Evolutionary conservation across 2,113 vertebrate species (phyloP).

Genomic region (Sciurus niger): DNA sequence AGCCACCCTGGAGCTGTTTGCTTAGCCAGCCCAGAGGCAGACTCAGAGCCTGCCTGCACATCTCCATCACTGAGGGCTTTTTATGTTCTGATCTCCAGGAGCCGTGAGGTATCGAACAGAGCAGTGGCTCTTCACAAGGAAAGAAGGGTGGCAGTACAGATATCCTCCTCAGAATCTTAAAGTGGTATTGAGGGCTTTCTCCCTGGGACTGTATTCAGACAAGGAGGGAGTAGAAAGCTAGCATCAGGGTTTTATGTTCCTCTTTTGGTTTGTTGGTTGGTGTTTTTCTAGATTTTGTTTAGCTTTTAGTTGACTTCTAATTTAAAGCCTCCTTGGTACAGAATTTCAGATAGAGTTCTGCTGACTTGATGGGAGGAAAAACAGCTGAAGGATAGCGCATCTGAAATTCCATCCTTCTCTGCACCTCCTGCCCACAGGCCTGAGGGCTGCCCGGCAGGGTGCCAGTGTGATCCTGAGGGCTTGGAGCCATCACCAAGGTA

Average conservation of each 20-base stretch:
- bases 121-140: background rate
- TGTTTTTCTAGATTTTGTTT: background rate
- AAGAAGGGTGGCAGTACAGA: background rate
- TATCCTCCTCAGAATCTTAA: background rate
- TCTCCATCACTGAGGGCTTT: constrained; percentile 63
- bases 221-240: background rate
- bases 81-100: constrained; percentile 79
- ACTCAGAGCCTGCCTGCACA: constrained; percentile 41
- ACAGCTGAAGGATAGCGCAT: background rate
- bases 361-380: background rate
- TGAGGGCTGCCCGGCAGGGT: background rate
- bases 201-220: background rate
- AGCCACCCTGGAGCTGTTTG: background rate
- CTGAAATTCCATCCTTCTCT: background rate
- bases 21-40: background rate
- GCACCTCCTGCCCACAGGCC: background rate
- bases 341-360: constrained; percentile 54
- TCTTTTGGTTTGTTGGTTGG: too few species aligned
- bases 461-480: background rate
- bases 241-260: too few species aligned
- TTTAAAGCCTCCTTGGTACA: background rate
- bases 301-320: background rate
- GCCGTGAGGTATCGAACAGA: background rate
- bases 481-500: background rate
- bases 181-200: background rate